A percentile compares a stretch with the other conserved stretches of the same genome.
Conservation (phyloP, 2,113 vertebrate genomes). For the Galemys pyrenaicus region DNA sequence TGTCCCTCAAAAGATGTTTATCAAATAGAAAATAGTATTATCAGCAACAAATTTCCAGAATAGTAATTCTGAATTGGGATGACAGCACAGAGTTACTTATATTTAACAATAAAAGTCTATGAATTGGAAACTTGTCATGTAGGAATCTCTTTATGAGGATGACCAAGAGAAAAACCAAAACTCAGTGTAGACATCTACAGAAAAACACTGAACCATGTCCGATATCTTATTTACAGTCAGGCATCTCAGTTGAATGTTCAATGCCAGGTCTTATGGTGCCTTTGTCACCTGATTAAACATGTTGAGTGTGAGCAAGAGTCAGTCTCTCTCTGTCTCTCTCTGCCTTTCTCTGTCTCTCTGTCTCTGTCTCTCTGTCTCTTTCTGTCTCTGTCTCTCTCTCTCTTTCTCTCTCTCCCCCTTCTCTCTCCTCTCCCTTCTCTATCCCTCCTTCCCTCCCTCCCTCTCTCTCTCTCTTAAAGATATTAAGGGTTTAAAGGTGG, state of each 20-base stretch:
- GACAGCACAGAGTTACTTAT: neutral
- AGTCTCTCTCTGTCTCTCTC: neutral
- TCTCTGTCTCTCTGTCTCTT: too few relatives aligned
- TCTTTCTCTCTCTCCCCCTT: neutral
- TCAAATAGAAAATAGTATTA: neutral
- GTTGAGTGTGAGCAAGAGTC: neutral
- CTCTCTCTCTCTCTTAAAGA: neutral
- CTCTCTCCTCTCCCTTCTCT: too few relatives aligned
- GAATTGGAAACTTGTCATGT: neutral
- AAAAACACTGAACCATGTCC: neutral
- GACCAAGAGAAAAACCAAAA: neutral
- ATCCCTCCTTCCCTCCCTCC: neutral
- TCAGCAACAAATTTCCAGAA: neutral
- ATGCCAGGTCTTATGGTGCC: neutral
- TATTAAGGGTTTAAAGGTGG: neutral
- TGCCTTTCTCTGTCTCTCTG: neutral
- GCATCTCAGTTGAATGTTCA: neutral
- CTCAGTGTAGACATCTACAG: neutral
- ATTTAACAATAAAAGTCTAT: neutral
- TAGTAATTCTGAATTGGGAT: neutral
- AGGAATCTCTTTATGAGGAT: neutral
- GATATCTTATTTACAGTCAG: neutral
- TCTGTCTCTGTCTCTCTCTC: neutral
- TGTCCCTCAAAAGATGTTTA: neutral
- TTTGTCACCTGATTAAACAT: neutral